phyloP scores from a whole-genome alignment of 2,888 invertebrate genomes.

The Nemapogon koenigi region DNA sequence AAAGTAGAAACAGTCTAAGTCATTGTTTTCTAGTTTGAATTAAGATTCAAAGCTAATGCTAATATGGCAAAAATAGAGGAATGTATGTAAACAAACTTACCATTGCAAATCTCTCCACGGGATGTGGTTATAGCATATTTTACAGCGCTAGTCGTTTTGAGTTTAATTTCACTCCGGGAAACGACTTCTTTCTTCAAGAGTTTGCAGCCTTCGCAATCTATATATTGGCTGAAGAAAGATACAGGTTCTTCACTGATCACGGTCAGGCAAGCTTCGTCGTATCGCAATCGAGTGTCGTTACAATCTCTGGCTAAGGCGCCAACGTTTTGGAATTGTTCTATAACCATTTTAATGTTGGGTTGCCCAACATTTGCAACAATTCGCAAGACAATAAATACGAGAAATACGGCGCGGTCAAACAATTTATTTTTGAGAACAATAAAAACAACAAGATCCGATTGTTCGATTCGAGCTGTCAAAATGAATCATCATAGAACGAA shows the following conservation, averaged over 20 bases:
- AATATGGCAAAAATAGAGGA: not conserved
- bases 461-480: no score
- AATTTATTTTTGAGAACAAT: no score
- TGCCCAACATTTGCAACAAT: constrained; percentile 2
- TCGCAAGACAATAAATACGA: not conserved
- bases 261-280: constrained; percentile 54
- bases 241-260: constrained; percentile 33
- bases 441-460: no score
- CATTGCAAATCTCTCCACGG: constrained; percentile 40
- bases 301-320: constrained; percentile 42
- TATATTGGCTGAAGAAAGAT: constrained; percentile 47
- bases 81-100: constrained; percentile 22
- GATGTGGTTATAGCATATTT: constrained; percentile 31
- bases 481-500: no score
- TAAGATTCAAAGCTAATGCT: not conserved
- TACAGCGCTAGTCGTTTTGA: constrained; percentile 41
- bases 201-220: constrained; percentile 48
- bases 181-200: constrained; percentile 28
- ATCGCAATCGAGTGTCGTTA: constrained; percentile 31
- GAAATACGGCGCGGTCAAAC: not conserved
- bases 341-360: not conserved
- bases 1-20: not conserved
- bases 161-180: constrained; percentile 25
- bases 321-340: constrained; percentile 40
- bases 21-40: not conserved